A percentile compares a stretch with the other conserved stretches of the same genome.
These are phyloP conservation scores for Psephotus haematonotus DNA, from an alignment of 2,113 vertebrate species.

Conservation along the genomic window DNA sequence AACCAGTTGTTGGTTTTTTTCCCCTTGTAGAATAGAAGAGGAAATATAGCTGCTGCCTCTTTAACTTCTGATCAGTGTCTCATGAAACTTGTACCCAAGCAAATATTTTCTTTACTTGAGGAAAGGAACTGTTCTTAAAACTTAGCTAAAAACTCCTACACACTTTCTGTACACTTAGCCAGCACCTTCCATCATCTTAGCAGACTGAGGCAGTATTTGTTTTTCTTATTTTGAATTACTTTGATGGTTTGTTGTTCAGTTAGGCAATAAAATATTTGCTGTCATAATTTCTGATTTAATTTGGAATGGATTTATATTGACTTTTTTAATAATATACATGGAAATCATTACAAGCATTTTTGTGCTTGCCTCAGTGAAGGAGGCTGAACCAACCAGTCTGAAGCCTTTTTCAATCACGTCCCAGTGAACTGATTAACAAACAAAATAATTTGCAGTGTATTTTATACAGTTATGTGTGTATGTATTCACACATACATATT, in stretches of 20 bases:
- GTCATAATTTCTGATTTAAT: conserved; percentile 2
- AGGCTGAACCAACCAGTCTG: not conserved
- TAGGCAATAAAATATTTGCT: not conserved
- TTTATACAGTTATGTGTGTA: not conserved
- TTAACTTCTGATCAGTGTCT: not conserved
- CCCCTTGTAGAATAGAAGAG: not conserved
- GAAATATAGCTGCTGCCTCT: not conserved
- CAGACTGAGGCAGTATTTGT: not conserved
- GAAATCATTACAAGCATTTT: not conserved
- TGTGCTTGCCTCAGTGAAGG: not conserved
- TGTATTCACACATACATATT: not conserved
- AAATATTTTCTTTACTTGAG: not conserved
- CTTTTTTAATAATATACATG: not conserved
- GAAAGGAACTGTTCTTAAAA: not conserved
- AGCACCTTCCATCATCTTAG: not conserved
- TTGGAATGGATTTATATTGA: not conserved
- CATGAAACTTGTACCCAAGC: not conserved
- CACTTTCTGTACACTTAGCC: not conserved
- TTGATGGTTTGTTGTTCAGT: not conserved
- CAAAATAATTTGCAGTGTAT: not conserved
- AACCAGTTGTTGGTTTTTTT: not conserved
- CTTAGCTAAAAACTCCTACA: not conserved
- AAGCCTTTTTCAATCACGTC: not conserved
- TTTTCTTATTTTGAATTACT: not conserved
- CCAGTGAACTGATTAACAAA: not conserved